Base-by-base conservation (phyloP, 2,113 vertebrate species). In the Melanerpes formicivorus region DNA sequence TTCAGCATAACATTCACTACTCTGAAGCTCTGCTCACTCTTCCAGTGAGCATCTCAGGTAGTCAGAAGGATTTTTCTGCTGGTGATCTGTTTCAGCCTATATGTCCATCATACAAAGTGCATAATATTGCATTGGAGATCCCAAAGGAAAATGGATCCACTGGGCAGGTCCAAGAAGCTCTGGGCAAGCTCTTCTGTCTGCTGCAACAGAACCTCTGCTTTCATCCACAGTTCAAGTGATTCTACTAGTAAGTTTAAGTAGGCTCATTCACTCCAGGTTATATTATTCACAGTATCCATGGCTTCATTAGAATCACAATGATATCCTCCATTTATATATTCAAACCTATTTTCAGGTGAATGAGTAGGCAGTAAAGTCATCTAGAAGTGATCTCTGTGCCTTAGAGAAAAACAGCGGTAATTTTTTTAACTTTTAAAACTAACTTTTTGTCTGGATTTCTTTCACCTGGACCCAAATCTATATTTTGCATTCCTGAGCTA, bases 231-330 rank as follows among this genome's bases (percentile, higher is more conserved):
- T 27, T 81, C 42, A 46, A 26, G 34, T 10, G 3, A 75, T 50
- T 50, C 29, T 64, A 14, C 9, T 34, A 5, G 10, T 56, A 44
- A 84, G 15, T 34, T 66, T 56, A 66, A 18, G 4, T 54, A 3
- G 2, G 27, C 14, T 84, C 11, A 46, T 22, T 44, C 52, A 16
- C 4, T 46, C 2, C 2, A 26, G 2, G 0, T 29, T 19, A 7
- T 9, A 18, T n/a, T 81, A n/a, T 84, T 81, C 54, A 71, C 15
- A 62, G 17, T 42, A 74, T 7, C 6, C 4, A 3, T 46, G 58
- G 22, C 56, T 74, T 66, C 78, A 27, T 26, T 77, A 7, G 29
- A 70, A 87, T 5, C 18, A 30, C 7, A 37, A 10, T 32, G 22
- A 48, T 59, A 63, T 5, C 3, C 11, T 58, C 9, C 26, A 34